Conservation (phyloP, 2,113 vertebrate species). For the Psilopogon haemacephalus region DNA sequence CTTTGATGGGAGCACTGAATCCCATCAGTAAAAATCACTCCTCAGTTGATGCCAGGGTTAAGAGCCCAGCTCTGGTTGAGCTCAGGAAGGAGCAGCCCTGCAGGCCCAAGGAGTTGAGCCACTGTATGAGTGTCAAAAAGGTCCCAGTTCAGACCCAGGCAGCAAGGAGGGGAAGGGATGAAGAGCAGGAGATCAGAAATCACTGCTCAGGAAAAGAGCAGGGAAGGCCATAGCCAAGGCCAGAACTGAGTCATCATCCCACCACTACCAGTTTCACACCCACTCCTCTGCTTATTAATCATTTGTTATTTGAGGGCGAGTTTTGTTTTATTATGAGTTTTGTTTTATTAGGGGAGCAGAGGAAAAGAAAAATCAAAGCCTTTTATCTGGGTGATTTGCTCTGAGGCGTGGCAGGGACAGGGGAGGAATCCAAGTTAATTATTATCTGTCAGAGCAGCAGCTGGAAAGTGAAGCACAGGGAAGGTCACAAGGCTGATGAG, state of each 20-base stretch:
- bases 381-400: conserved; percentile 15
- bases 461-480: not conserved
- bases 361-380: not conserved
- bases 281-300: conserved; percentile 3
- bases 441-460: not conserved
- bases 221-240: not conserved
- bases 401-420: not conserved
- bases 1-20: not conserved
- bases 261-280: not conserved
- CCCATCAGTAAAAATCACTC: not conserved
- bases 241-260: not conserved
- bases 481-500: not conserved
- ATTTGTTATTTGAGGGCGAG: not conserved
- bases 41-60: not conserved
- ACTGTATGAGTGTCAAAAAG: not conserved
- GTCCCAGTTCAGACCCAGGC: not conserved
- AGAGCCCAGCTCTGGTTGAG: not conserved
- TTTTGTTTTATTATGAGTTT: conserved; percentile 25
- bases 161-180: not conserved
- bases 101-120: not conserved
- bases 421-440: conserved; percentile 24
- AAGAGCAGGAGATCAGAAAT: not conserved
- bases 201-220: not conserved
- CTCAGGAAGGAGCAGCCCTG: not conserved
- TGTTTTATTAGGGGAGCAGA: not conserved